Base-by-base conservation (phyloP, 2,113 vertebrate species). In the Coturnix japonica region DNA sequence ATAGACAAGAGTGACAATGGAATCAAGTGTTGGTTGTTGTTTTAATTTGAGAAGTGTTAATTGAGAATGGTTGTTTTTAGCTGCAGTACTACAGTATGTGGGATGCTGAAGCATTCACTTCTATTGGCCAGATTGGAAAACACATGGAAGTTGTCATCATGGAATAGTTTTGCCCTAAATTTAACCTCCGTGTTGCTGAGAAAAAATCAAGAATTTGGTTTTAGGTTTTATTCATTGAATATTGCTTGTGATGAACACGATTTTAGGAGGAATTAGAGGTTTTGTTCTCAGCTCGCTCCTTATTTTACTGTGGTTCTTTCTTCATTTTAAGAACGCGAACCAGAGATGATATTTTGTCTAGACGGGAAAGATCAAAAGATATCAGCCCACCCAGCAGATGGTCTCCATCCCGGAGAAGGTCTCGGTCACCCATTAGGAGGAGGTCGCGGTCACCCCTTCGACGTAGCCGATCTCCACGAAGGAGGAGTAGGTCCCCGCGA, bases 401-500 rank as follows among this genome's bases (percentile, higher is more conserved):
- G 98, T 98, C 98, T 35, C 98, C 98, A 23, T 91, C 97, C 37
- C 93, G 98, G 61, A 98, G 98, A 67, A 92, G 96, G 66, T 99
- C 99, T 61, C 94, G 99, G 15, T 98, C 98, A 16, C 98, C 98
- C 65, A 98, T 98, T 12, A 95, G 98, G 51, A 93, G 97, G 37
- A n/a, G 97, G 13, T 95, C 98, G n/a, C 98, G 97, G 1, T 98
- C 99, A 3, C 98, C 93, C 8, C 97, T 98, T 30, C 97, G 99
- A 63, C 98, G 98, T 1, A 98, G 98, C 95, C 60, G 98, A 46
- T 98, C 99, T 51, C 98, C 98, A 13, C 97, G 98, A 85, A 98
- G 99, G 83, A 97, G 98, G 93, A 99, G 99, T 94, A 96, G 99
- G 80, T 99, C 99, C 91, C 99, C 98, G 44, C 90, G 98, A 76